Evolutionary conservation across 2,797 vertebrate genomes (phyloP).

Genomic region (Smutsia temminckii): DNA sequence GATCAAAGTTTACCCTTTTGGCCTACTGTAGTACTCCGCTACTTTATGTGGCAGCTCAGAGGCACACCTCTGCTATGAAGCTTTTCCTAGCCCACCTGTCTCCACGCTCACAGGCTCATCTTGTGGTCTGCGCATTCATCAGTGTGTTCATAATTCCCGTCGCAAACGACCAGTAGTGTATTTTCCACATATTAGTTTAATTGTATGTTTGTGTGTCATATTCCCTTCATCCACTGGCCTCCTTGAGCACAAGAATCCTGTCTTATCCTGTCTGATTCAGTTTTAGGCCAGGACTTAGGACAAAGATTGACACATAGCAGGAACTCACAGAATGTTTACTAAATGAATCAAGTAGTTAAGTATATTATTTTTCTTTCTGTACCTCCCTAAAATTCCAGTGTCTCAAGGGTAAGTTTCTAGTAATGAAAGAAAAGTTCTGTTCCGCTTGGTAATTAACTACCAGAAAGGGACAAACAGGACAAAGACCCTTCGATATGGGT

Average conservation of each 20-base stretch:
- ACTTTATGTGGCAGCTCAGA: neutral
- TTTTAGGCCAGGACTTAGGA: conserved; percentile 17
- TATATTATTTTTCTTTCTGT: neutral
- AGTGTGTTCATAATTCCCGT: neutral
- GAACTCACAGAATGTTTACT: neutral
- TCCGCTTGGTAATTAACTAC: neutral
- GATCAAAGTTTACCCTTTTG: neutral
- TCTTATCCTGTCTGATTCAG: neutral
- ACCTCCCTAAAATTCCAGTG: neutral
- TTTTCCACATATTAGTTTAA: neutral
- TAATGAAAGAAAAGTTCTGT: neutral
- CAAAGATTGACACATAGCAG: neutral
- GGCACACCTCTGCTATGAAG: neutral
- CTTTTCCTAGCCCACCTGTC: neutral
- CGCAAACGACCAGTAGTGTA: neutral
- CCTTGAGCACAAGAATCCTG: neutral
- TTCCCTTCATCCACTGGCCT: neutral
- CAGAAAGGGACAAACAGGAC: neutral
- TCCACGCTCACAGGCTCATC: neutral
- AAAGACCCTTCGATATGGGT: neutral
- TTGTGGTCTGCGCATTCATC: neutral
- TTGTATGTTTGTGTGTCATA: neutral
- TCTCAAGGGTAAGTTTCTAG: neutral
- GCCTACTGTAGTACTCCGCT: neutral
- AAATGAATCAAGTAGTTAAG: neutral